Conservation (phyloP, 2,113 vertebrate genomes). For the Sporophila hypoxantha region DNA sequence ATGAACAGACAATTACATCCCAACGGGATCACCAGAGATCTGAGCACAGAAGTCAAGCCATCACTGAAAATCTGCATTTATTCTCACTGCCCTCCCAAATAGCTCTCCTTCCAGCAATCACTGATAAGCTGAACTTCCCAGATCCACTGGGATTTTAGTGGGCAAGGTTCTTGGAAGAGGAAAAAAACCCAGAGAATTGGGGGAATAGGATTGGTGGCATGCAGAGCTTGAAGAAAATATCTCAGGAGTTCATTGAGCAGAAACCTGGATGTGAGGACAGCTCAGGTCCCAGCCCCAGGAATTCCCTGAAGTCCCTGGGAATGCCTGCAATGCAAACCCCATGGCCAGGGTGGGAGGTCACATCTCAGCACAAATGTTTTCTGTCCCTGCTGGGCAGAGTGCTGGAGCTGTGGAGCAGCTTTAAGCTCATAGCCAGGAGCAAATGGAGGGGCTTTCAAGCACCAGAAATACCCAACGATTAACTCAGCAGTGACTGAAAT, state of each 20-base stretch:
- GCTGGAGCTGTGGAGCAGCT: not conserved
- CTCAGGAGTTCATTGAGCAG: not conserved
- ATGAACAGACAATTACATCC: not conserved
- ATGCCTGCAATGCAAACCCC: not conserved
- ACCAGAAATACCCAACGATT: slow-evolving; percentile 24
- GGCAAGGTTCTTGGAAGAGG: not conserved
- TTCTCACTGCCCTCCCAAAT: not conserved
- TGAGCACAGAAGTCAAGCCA: not conserved
- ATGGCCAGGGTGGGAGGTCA: not conserved
- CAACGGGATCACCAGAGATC: not conserved
- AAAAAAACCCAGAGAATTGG: not conserved
- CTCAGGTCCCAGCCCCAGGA: not conserved
- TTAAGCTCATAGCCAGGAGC: not conserved
- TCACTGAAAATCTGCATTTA: not conserved
- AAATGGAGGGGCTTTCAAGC: slow-evolving; percentile 1
- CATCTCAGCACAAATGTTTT: not conserved
- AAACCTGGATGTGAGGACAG: not conserved
- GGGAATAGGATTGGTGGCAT: not conserved
- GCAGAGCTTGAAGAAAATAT: not conserved
- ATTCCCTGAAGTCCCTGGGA: not conserved
- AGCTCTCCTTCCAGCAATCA: not conserved
- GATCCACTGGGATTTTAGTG: not conserved
- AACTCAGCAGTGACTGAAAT: not conserved
- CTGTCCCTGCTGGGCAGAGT: not conserved
- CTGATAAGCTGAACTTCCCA: not conserved